Percentiles rank a stretch among this genome's conserved stretches.
These are phyloP conservation scores for Sus scrofa DNA, from an alignment of 2,113 vertebrate species.

Conservation along the genomic window DNA sequence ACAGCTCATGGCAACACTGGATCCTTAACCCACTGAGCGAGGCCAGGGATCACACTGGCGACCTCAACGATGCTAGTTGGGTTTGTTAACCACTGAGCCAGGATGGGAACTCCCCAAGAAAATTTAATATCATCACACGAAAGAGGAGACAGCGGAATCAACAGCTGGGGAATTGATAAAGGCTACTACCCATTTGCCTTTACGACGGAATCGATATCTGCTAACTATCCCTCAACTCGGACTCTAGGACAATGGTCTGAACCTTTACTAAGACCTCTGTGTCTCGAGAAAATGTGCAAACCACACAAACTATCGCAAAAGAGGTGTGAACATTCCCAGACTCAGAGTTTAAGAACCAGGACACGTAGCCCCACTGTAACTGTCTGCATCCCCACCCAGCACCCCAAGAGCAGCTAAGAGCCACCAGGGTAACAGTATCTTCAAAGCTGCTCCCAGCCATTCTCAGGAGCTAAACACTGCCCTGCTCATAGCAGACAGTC, in stretches of 20 bases:
- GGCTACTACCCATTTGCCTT: constrained; percentile 57
- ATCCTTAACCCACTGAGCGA: too few relatives aligned
- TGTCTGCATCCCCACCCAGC: not conserved
- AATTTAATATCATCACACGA: not conserved
- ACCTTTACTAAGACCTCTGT: not conserved
- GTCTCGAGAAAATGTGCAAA: not conserved
- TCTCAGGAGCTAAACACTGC: not conserved
- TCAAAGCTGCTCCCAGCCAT: not conserved
- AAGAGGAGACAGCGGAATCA: rapidly evolving
- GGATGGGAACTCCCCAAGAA: not conserved
- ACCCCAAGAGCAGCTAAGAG: not conserved
- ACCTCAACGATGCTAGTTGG: too few relatives aligned
- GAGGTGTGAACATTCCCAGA: not conserved
- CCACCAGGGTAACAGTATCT: not conserved
- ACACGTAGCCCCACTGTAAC: not conserved
- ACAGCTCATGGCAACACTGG: too few relatives aligned
- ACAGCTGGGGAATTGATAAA: not conserved
- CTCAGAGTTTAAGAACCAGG: not conserved
- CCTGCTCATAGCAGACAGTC: too few relatives aligned
- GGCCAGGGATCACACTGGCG: too few relatives aligned
- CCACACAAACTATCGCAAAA: not conserved
- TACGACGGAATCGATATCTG: constrained; percentile 72
- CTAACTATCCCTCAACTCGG: constrained; percentile 53
- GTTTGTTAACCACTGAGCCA: too few relatives aligned
- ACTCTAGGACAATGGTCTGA: constrained; percentile 27